phyloP scores from a whole-genome alignment of 1,140 invertebrate species.

The Drosophila sturtevanti region DNA sequence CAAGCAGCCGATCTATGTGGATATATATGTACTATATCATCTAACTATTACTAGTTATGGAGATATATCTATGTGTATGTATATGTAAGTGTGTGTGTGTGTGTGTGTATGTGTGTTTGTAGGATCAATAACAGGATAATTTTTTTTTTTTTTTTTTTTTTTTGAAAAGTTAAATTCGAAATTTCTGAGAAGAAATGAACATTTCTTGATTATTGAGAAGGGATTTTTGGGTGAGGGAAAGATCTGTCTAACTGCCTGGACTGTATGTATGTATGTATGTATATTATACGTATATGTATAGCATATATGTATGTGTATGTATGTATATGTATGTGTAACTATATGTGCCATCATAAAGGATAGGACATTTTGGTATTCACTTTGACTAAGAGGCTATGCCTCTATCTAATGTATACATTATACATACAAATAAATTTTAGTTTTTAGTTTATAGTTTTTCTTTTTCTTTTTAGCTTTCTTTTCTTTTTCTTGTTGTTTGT shows the following conservation, averaged over 20 bases:
- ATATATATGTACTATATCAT: background rate
- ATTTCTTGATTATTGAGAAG: background rate
- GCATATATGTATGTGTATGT: slow-evolving; percentile 5
- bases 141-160: no score
- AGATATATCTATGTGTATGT: background rate
- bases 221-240: background rate
- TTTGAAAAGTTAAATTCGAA: slow-evolving; percentile 7
- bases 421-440: slow-evolving; percentile 59
- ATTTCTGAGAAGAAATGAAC: background rate
- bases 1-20: background rate
- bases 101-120: background rate
- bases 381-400: slow-evolving; percentile 71
- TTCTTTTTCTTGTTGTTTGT: no score
- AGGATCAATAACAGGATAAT: background rate
- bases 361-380: background rate
- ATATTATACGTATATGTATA: background rate
- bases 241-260: slow-evolving; percentile 8
- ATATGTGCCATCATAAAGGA: slow-evolving; percentile 39
- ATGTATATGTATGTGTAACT: slow-evolving; percentile 4
- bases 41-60: no score
- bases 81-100: no score
- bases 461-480: slow-evolving; percentile 11
- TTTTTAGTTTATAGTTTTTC: slow-evolving; percentile 19
- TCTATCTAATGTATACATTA: slow-evolving; percentile 69
- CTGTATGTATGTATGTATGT: background rate